Conservation (phyloP, 2,797 vertebrate genomes). For the Sitta carolinensis region DNA sequence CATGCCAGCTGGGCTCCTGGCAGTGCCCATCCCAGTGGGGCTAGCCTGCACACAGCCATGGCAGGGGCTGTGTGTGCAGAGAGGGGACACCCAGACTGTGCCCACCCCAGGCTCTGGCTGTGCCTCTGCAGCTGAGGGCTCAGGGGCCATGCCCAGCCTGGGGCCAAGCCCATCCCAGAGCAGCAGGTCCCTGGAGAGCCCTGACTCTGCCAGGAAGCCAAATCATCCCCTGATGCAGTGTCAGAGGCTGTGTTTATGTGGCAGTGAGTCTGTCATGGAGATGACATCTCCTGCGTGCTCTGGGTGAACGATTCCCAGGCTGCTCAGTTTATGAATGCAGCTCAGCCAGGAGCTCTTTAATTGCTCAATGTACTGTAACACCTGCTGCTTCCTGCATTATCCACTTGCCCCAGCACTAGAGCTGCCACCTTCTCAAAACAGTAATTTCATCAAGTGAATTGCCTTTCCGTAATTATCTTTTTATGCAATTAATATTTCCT, state of each 20-base stretch:
- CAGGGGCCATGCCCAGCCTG: too few relatives aligned
- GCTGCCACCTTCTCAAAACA: conserved; percentile 15
- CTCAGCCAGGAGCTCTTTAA: conserved; percentile 32
- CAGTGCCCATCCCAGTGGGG: not conserved
- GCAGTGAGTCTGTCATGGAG: not conserved
- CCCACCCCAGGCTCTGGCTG: too few relatives aligned
- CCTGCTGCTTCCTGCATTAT: not conserved
- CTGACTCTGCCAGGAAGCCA: not conserved
- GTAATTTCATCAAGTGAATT: conserved; percentile 18
- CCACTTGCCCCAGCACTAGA: conserved; percentile 41
- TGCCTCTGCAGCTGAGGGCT: not conserved
- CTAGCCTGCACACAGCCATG: not conserved
- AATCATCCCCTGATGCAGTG: not conserved
- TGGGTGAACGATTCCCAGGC: not conserved
- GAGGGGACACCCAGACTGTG: not conserved
- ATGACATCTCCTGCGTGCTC: not conserved
- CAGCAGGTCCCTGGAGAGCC: not conserved
- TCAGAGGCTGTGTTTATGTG: not conserved
- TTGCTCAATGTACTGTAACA: conserved; percentile 43
- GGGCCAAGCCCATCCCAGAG: not conserved
- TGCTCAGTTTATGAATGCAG: conserved; percentile 4
- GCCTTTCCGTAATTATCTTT: conserved; percentile 21
- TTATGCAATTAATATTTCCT: conserved; percentile 44
- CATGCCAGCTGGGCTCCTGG: not conserved
- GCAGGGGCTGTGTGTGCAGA: not conserved